Evolutionary conservation across 2,888 invertebrate genomes (phyloP), one percentile per base, ranked within the genome.

Genomic region (Dicranocentrus wangi): DNA sequence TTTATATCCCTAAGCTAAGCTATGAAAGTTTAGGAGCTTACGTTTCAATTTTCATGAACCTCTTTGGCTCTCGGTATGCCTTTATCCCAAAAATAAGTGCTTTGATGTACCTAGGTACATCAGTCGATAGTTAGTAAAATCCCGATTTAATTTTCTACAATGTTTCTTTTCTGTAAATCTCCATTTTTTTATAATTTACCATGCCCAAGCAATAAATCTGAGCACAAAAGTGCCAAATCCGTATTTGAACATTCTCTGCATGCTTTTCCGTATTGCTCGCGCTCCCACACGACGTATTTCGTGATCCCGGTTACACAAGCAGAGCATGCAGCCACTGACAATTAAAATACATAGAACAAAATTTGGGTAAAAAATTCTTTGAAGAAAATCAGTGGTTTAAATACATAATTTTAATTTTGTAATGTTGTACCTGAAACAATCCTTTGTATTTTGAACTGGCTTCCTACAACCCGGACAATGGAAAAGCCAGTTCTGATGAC

Each of bases 191-290:
- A 15, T 55, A 55, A 58, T n/a, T 47, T 58, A 58, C 86, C 86
- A 83, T 10, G 82, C 66, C 82, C 84, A 83, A 7, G 83, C 85
- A 43, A 86, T 86, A 27, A 83, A 76, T 8, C 86, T 81, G 2
- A 86, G 80, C 1, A 86, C 82, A 42, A 86, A 65, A n/a, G 86
- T 86, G 39, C 86, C 86, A 69, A 86, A 85, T 8, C 84, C 75
- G 63, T 83, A 85, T 43, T 78, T 78, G 43, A 78, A 61, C 51
- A 78, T 58, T 42, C 72, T 66, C 42, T 71, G 72, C 1, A 66
- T 55, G 25, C 66, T 78, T 5, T 68, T 78, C 60, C 27, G 55
- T 10, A 84, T 77, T 8, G 79, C 58, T 25, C 42, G 47, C 23
- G 81, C 81, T 21, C 85, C 85, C 19, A 43, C 25, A 10, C 66